Percentiles rank a stretch among this genome's conserved stretches.
Evolutionary conservation across 2,888 invertebrate genomes (phyloP).

Genomic region (Cosmorhoe ocellata): DNA sequence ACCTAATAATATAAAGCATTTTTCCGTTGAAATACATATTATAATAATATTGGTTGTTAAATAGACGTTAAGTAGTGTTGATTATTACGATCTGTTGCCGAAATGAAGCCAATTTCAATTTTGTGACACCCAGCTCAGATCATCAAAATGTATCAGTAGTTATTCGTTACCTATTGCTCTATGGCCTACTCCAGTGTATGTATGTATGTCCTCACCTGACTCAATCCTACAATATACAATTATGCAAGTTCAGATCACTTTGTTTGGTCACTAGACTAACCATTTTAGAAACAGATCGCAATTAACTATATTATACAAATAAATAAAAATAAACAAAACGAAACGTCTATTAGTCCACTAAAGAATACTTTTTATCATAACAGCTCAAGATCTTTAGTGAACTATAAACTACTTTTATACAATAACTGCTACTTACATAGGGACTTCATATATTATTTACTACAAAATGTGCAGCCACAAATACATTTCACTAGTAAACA

Average conservation of each 20-base stretch:
- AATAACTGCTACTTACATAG: conserved; percentile 27
- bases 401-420: background rate
- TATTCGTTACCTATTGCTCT: conserved; percentile 32
- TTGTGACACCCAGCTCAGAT: conserved; percentile 80
- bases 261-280: conserved; percentile 47
- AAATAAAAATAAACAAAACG: conserved; percentile 43
- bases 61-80: conserved; percentile 51
- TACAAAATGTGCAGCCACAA: conserved; percentile 36
- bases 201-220: conserved; percentile 22
- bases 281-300: conserved; percentile 82
- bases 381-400: conserved; percentile 20
- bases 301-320: conserved; percentile 43
- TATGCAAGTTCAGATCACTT: conserved; percentile 6
- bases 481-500: conserved; percentile 34
- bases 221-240: conserved; percentile 16
- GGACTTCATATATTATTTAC: conserved; percentile 29
- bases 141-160: conserved; percentile 54
- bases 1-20: conserved; percentile 72
- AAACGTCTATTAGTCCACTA: conserved; percentile 48
- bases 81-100: conserved; percentile 81
- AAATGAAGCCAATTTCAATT: conserved; percentile 76
- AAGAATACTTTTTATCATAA: conserved; percentile 25
- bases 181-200: conserved; percentile 19
- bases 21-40: conserved; percentile 58
- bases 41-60: conserved; percentile 45